Conservation (phyloP, 2,113 vertebrate species). For the Lepidothrix coronata region DNA sequence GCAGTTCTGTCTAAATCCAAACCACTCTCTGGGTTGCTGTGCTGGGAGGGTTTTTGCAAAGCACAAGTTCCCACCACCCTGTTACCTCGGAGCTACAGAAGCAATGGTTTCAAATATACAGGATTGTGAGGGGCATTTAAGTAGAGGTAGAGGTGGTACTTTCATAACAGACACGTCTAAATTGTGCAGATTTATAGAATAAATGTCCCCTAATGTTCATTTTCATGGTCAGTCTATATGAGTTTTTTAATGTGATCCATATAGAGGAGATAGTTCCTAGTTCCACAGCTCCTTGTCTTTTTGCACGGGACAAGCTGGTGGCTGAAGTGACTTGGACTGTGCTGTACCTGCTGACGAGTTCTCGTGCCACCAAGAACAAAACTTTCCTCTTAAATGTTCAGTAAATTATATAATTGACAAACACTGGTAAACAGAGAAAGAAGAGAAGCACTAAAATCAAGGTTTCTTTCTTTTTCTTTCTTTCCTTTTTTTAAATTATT, state of each 20-base stretch:
- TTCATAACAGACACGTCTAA: neutral
- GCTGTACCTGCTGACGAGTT: neutral
- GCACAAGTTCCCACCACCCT: neutral
- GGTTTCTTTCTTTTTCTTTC: neutral
- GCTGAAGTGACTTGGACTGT: neutral
- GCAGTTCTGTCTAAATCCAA: neutral
- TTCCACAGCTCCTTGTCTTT: neutral
- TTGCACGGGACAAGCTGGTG: neutral
- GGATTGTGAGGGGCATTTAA: neutral
- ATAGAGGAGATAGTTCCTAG: rapidly evolving
- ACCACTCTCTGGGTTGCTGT: neutral
- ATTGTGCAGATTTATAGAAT: neutral
- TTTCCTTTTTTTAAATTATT: too few relatives aligned
- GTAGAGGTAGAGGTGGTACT: neutral
- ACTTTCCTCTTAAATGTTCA: neutral
- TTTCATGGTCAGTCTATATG: rapidly evolving
- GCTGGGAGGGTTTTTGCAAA: neutral
- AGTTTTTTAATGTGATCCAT: rapidly evolving
- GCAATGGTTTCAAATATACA: neutral
- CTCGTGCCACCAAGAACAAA: neutral
- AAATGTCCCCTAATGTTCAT: neutral
- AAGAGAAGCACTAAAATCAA: neutral
- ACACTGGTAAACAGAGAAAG: neutral
- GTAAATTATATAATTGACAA: neutral
- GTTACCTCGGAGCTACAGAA: neutral